phyloP scores from a whole-genome alignment of 2,797 vertebrate species.

The Catharus ustulatus region DNA sequence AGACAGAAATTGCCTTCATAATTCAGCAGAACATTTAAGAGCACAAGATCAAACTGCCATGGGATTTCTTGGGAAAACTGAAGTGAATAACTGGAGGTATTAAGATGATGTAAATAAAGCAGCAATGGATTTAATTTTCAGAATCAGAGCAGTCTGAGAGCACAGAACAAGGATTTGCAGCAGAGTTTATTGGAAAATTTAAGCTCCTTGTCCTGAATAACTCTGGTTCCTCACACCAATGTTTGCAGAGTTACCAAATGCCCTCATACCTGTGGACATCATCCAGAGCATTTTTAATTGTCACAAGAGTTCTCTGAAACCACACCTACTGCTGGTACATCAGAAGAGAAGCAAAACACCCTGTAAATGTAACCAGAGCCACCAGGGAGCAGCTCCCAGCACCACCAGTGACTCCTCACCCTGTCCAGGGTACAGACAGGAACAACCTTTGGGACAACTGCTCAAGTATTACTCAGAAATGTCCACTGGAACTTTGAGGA shows the following conservation, averaged over 20 bases:
- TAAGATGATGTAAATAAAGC: neutral
- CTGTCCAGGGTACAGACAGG: accelerated
- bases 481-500: neutral
- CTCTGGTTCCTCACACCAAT: neutral
- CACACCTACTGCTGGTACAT: neutral
- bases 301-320: neutral
- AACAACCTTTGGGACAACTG: neutral
- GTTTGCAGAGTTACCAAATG: neutral
- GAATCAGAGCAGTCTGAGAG: neutral
- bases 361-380: neutral
- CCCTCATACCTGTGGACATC: neutral
- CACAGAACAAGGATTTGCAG: neutral
- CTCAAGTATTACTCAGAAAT: neutral
- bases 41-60: neutral
- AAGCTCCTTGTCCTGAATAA: neutral
- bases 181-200: neutral
- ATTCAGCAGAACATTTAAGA: neutral
- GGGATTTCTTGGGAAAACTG: neutral
- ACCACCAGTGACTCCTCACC: accelerated
- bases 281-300: neutral
- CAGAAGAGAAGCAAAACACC: neutral
- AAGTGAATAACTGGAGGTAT: neutral
- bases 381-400: neutral
- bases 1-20: neutral
- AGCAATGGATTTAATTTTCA: neutral